Percentiles rank a stretch among this genome's conserved stretches.
These are phyloP conservation scores for Pterobdella sp. DNA, from an alignment of 2,888 invertebrate genomes.

Conservation along the genomic window DNA sequence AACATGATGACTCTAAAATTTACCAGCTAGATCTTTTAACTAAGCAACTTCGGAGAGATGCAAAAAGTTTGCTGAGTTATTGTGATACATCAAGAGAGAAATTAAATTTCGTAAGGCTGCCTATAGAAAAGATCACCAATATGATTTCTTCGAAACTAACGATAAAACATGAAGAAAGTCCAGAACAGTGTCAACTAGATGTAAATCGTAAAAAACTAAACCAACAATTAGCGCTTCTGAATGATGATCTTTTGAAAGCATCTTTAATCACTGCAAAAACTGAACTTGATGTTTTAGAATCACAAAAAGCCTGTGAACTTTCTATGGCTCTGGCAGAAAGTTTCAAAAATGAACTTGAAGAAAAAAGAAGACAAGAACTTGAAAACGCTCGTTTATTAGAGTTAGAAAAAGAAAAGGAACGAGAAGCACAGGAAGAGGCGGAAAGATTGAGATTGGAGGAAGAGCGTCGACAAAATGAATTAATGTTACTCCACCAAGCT, in stretches of 20 bases:
- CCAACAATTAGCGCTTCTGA: slow-evolving; percentile 27
- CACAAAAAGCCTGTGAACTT: slow-evolving; percentile 27
- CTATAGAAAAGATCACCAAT: slow-evolving; percentile 18
- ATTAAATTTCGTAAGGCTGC: slow-evolving; percentile 23
- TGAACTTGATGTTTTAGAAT: slow-evolving; percentile 26
- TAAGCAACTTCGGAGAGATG: slow-evolving; percentile 8
- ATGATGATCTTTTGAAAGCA: slow-evolving; percentile 25
- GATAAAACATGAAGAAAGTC: slow-evolving; percentile 12
- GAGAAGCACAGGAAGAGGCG: slow-evolving; percentile 14
- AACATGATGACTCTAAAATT: slow-evolving; percentile 8
- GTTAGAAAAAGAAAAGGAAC: slow-evolving; percentile 4
- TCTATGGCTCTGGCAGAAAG: slow-evolving; percentile 28
- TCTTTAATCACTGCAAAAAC: slow-evolving; percentile 25
- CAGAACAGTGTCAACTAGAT: slow-evolving; percentile 28
- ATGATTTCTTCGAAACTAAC: slow-evolving; percentile 21
- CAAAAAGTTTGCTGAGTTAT: slow-evolving; percentile 18
- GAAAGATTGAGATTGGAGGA: slow-evolving; percentile 15
- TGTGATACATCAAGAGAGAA: slow-evolving; percentile 27
- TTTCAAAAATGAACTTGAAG: slow-evolving; percentile 29
- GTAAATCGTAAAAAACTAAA: slow-evolving; percentile 26
- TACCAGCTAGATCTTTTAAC: slow-evolving; percentile 11
- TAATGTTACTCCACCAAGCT: slow-evolving; percentile 5
- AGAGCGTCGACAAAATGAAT: slow-evolving; percentile 18
- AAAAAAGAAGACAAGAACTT: slow-evolving; percentile 10
- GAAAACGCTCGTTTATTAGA: slow-evolving; percentile 19